Evolutionary conservation across 2,797 vertebrate genomes (phyloP), one percentile per base, ranked within the genome.

Genomic region (Pitangus sulphuratus): DNA sequence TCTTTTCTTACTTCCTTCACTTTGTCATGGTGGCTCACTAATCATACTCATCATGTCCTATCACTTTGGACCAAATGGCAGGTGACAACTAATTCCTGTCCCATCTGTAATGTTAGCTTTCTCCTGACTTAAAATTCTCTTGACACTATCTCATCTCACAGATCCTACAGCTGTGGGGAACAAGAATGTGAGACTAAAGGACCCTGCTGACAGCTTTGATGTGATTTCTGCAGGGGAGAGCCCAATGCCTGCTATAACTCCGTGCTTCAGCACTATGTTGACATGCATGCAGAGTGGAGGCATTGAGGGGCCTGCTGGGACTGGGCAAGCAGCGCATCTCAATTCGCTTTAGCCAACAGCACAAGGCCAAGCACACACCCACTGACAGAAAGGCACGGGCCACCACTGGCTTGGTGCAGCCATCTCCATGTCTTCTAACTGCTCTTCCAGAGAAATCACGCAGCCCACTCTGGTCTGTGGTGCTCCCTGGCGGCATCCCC

Each of bases 231-330:
- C 57, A 64, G 26, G 14, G 22, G 13, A 84, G 39, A 51, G 48
- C 31, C 42, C 5, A 0, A 6, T 35, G 39, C n/a, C 53, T 11
- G 0, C 74, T 64, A 40, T 0, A 0, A 21, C 30, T 48, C 50
- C 3, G 1, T 4, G 2, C 5, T 58, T 30, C 51, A 47, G n/a
- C 47, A n/a, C 21, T 5, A 11, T 35, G 4, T 81, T 8, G 3
- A 25, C 57, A 74, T 1, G 35, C 57, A 14, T 26, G 20, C 65
- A 44, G 28, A 40, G 48, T 0, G 2, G 22, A 91, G 44, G 40
- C 13, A 33, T 31, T 19, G 31, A 86, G 47, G 20, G 35, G 31
- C 17, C 19, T 78, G 25, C 35, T 74, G 50, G 42, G 25, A 30
- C 62, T 37, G 25, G 37, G 11, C n/a, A 72, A 71, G 53, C 61